Conservation (phyloP, 2,888 invertebrate species). For the Hedychridium roseum region DNA sequence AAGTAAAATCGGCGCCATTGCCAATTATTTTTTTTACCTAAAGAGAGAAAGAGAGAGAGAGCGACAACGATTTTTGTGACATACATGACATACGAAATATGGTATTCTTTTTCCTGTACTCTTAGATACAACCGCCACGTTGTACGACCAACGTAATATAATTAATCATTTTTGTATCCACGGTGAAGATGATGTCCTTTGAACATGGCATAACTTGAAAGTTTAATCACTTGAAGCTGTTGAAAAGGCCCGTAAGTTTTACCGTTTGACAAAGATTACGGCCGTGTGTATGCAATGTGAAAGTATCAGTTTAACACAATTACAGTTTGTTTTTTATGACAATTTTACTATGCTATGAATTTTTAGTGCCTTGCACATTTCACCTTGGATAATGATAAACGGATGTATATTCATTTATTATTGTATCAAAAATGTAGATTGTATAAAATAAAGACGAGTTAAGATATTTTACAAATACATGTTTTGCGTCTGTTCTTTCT, state of each 20-base stretch:
- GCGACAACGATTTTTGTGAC: constrained; percentile 4
- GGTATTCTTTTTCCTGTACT: constrained; percentile 37
- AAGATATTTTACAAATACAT: constrained; percentile 53
- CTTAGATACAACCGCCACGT: constrained; percentile 27
- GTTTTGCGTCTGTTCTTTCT: constrained; percentile 14
- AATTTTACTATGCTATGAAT: not conserved
- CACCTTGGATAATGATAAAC: constrained; percentile 29
- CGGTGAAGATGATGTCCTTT: not conserved
- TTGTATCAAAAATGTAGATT: constrained; percentile 43
- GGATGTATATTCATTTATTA: constrained; percentile 44
- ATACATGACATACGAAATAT: constrained; percentile 12
- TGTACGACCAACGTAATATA: constrained; percentile 27
- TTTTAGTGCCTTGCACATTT: constrained; percentile 20
- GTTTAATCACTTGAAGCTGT: not conserved
- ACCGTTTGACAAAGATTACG: not conserved
- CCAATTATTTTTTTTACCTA: constrained; percentile 22
- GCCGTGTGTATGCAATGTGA: not conserved
- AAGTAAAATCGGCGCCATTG: constrained; percentile 7
- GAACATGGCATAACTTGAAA: not conserved
- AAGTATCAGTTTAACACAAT: not conserved
- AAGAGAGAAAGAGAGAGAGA: constrained; percentile 1
- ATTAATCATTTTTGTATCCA: constrained; percentile 13
- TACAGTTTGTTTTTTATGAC: not conserved
- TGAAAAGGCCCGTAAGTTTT: not conserved
- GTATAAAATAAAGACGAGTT: constrained; percentile 51